Conservation (phyloP, 2,888 invertebrate genomes). For the Uropetala carovei region DNA sequence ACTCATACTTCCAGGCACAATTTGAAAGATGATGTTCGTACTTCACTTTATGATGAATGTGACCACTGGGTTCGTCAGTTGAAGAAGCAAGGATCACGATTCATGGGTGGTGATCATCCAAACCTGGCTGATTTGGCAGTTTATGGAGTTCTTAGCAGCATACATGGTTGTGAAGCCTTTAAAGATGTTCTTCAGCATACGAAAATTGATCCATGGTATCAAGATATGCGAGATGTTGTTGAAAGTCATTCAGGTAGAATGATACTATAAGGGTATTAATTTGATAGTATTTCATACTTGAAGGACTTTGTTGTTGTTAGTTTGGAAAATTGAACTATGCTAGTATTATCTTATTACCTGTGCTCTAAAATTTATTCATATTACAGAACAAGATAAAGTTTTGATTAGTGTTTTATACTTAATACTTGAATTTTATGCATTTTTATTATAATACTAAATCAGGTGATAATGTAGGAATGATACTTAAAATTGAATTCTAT, state of each 20-base stretch:
- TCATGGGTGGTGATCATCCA: slow-evolving; percentile 91
- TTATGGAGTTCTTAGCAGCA: slow-evolving; percentile 92
- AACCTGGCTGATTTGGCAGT: slow-evolving; percentile 95
- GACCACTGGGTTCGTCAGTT: slow-evolving; percentile 87
- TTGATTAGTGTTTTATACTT: too few relatives aligned
- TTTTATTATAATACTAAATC: too few relatives aligned
- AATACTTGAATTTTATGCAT: too few relatives aligned
- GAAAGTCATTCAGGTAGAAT: slow-evolving; percentile 78
- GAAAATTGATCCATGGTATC: slow-evolving; percentile 87
- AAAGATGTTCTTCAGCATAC: slow-evolving; percentile 86
- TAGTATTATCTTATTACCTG: background rate
- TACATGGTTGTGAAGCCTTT: slow-evolving; percentile 95
- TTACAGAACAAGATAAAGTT: too few relatives aligned
- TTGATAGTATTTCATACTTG: background rate
- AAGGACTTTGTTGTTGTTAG: background rate
- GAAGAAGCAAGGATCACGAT: slow-evolving; percentile 82
- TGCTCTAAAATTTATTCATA: too few relatives aligned
- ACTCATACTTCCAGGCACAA: slow-evolving; percentile 80
- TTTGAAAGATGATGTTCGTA: slow-evolving; percentile 91
- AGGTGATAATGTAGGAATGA: too few relatives aligned
- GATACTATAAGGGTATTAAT: background rate
- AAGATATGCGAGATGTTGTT: slow-evolving; percentile 82
- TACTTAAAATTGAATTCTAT: too few relatives aligned
- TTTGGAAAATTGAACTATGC: background rate
- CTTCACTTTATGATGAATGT: slow-evolving; percentile 93